Conservation (phyloP, 2,113 vertebrate genomes). For the Gymnogyps californianus region DNA sequence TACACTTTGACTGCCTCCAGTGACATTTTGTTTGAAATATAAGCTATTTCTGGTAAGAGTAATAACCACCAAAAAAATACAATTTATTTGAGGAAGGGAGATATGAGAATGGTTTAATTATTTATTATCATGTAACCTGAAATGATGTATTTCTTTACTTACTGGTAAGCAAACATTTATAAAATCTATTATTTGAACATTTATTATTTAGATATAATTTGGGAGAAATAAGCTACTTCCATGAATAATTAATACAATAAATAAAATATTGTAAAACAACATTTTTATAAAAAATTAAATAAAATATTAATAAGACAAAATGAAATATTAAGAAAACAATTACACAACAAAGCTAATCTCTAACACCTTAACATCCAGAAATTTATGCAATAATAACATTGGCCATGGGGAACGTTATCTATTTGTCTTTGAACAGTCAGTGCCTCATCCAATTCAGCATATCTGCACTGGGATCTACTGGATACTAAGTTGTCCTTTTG, state of each 20-base stretch:
- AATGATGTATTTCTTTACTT: neutral
- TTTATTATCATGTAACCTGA: neutral
- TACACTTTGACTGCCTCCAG: neutral
- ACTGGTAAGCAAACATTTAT: neutral
- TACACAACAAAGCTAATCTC: neutral
- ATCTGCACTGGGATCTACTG: neutral
- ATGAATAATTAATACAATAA: neutral
- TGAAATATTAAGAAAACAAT: neutral
- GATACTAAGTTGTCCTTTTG: neutral
- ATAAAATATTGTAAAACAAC: neutral
- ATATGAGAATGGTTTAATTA: neutral
- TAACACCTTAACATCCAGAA: neutral
- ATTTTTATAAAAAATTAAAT: neutral
- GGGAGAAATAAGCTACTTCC: neutral
- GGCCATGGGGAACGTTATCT: neutral
- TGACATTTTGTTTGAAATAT: neutral
- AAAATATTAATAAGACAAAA: neutral
- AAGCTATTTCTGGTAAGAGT: neutral
- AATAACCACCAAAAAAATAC: rapidly evolving
- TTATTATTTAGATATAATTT: neutral
- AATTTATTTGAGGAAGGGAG: neutral
- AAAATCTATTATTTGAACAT: neutral
- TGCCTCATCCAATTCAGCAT: neutral
- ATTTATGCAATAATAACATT: neutral
- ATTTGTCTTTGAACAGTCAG: neutral